Evolutionary conservation across 2,797 vertebrate genomes (phyloP), one percentile per base, ranked within the genome.

Genomic region (Uromys caudimaculatus): DNA sequence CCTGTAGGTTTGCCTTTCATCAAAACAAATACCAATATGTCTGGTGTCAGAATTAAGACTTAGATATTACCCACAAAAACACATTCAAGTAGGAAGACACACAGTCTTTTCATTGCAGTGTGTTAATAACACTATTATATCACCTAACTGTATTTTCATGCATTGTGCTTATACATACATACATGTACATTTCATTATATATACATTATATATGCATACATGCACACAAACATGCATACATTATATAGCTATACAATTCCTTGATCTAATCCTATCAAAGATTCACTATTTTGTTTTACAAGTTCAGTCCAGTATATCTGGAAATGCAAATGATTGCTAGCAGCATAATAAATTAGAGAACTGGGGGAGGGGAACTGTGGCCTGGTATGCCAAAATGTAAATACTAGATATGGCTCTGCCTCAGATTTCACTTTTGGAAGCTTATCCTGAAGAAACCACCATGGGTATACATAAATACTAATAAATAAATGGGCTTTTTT

Each of bases 41-140:
- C 41, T 73, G 12, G 67, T 73, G 44, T 85, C 82, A 95, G 52
- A 93, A 47, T 87, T 85, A 56, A 50, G 71, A 79, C 56, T 75
- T 79, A 32, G 38, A n/a, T 52, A 32, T 60, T 79, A 89, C 41
- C 44, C 77, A 54, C 4, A 89, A n/a, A 91, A 52, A 8, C 54
- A 93, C 52, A 17, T 38, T 60, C 78, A 90, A 60, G 16, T 69
- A 94, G 21, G 0, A 90, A 27, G 75, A 95, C 44, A 78, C 12
- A 71, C 24, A 6, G 41, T 89, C 29, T 35, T 38, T 21, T 58
- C 78, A 13, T 23, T n/a, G 1, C 9, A 32, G 77, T 44, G 19
- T 73, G 24, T 60, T 90, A 62, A 88, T 54, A 50, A 81, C 14
- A 38, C 90, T n/a, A 85, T 82, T 50, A 27, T 4, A 76, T 64